Evolutionary conservation across 2,888 invertebrate species (phyloP), one percentile per base, ranked within the genome.

Genomic region (Melipona bicolor): DNA sequence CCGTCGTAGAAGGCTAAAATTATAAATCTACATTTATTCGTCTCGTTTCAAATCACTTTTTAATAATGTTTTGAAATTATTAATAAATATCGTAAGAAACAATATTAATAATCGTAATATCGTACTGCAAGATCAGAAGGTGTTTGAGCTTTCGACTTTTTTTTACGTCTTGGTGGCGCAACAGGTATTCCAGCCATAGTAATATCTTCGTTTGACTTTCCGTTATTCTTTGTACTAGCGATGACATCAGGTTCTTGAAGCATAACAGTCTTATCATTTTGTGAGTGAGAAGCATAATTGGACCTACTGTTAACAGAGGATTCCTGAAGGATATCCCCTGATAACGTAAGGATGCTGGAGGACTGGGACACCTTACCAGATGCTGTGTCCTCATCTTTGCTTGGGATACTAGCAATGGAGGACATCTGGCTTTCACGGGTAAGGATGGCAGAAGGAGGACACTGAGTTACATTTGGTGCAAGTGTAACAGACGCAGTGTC

Each of bases 221-320:
- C 92, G 79, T 93, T 93, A 87, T 91, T 93, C 84, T 98, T 98
- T 86, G 98, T 98, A 95, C 98, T 98, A 81, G 98, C 98, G 90
- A 98, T 98, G 92, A 98, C 98, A 95, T 99, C 98, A 3, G 98
- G 98, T 95, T 98, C 98, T 93, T 97, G 96, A 93, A 96, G 95
- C 68, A 93, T 89, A 68, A 92, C 90, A 85, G 87, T 92, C 85
- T 92, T 92, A 77, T 93, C 92, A 85, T 85, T 89, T 84, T 92
- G 91, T 24, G 91, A 90, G 75, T 90, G 89, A 86, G 91, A 85
- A n/a, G 88, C 79, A 81, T 90, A 91, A 83, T 90, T 90, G 75
- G 89, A 91, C 85, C 91, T 91, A 68, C 86, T 90, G 89, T 92
- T 93, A 62, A 90, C 81, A 81, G 92, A 87, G 85, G 89, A 84